Evolutionary conservation across 2,797 vertebrate species (phyloP), one percentile per base, ranked within the genome.

Genomic region (Hyperoplus lanceolatus): DNA sequence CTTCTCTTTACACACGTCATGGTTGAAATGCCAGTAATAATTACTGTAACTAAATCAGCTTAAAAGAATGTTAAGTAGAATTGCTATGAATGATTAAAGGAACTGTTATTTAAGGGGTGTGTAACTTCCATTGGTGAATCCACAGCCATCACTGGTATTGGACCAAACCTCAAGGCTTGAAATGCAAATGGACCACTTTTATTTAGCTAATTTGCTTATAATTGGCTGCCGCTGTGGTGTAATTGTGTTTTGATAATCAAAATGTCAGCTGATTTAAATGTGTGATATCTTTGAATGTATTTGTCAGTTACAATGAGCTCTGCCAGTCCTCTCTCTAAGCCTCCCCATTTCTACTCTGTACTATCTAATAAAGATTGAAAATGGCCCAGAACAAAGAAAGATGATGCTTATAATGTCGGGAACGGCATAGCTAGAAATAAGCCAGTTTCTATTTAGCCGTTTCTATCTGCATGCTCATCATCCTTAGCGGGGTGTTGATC

Each of bases 11-110:
- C 51, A 73, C 36, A 70, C 75, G 64, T 84, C 75, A 80, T 78
- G 75, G 76, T 69, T 86, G 74, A 84, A 58, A 70, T 84, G 68
- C 61, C 75, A 74, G 59, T 66, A 75, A 65, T 88, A 85, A 84
- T 85, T 71, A 70, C 51, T 66, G 57, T 60, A 55, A 77, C 53
- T 73, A 76, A 72, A 70, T 82, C 49, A 76, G 50, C 42, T 63
- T 76, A 9, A n/a, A 56, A 66, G 67, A 79, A 80, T 87, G 55
- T 70, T 77, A 70, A 79, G 61, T 81, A 70, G 70, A 85, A 80
- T 73, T 11, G 36, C 5, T 15, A 43, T 62, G 64, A 81, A 70
- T 54, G 51, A 85, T 72, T 75, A 38, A 79, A 70, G 48, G 59
- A 74, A n/a, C 66, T 75, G 46, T 75, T 61, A 81, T 76, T 67